A percentile compares a stretch with the other conserved stretches of the same genome.
These are phyloP conservation scores for Cyphomyrmex costatus DNA, from an alignment of 1,140 invertebrate species.

Conservation along the genomic window DNA sequence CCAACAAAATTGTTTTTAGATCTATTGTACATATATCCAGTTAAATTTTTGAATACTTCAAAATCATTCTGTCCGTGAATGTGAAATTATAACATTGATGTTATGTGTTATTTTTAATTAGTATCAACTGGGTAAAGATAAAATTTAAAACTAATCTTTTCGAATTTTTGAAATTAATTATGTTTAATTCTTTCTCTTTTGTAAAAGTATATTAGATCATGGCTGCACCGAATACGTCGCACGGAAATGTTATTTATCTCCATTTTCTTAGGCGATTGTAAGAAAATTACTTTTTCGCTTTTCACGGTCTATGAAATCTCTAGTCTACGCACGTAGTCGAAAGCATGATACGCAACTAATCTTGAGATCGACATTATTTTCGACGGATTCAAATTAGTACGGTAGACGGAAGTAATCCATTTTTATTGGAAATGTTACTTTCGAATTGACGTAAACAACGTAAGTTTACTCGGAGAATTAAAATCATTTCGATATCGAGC, in stretches of 20 bases:
- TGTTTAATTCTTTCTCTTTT: too few species aligned
- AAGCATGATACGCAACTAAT: constrained; percentile 1
- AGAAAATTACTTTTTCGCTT: constrained; percentile 19
- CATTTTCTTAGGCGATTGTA: background rate
- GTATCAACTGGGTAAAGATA: background rate
- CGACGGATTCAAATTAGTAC: background rate
- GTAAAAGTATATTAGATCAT: background rate
- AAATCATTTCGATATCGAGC: background rate
- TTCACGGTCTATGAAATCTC: background rate
- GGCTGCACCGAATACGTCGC: background rate
- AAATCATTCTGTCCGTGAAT: too few species aligned
- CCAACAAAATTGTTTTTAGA: too few species aligned
- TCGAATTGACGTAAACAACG: constrained; percentile 7
- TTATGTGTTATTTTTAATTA: too few species aligned
- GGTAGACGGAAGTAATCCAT: background rate
- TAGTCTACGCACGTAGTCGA: background rate
- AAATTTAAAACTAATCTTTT: background rate
- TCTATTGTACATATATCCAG: too few species aligned
- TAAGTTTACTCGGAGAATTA: background rate
- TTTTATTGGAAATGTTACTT: background rate
- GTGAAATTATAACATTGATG: too few species aligned
- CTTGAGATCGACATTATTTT: constrained; percentile 9
- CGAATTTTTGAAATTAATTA: background rate
- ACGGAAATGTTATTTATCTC: background rate
- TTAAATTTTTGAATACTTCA: too few species aligned